Evolutionary conservation across 1,140 invertebrate genomes (phyloP), one percentile per base, ranked within the genome.

Genomic region (Pseudomyrmex gracilis): DNA sequence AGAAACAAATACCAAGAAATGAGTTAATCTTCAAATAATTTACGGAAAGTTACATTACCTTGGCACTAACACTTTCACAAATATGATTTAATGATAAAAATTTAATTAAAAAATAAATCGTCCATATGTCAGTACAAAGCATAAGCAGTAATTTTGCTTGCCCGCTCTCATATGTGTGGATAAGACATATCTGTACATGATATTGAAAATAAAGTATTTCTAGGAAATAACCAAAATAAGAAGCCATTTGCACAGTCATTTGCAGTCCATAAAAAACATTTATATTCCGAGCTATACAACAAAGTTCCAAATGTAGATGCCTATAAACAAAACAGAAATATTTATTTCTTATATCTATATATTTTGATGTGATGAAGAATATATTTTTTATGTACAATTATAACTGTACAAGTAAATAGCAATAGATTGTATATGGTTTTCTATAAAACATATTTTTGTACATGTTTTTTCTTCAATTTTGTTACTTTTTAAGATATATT

Each of bases 261-360:
- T 76, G 73, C 4, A 47, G 47, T 9, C 47, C 73, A 4, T 63
- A 74, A 20, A 74, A 74, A 2, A 22, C 12, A 4, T 74, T 74
- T n/a, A n/a, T n/a, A n/a, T n/a, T n/a, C n/a, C n/a, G n/a, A n/a
- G n/a, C n/a, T n/a, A n/a, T n/a, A n/a, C 22, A 17, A 55, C 73
- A 74, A 22, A 74, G 58, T 10, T 74, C 73, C 20, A 12, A 63
- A 51, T 74, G 73, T 22, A 74, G 57, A 24, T 74, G 73, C 57
- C 73, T 74, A n/a, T n/a, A n/a, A n/a, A n/a, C n/a, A 17, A n/a
- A 74, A 17, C 10, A 74, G 63, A 13, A 2, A 70, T 3, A 68
- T 68, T 10, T 17, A 51, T 51, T 22, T 9, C 3, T 9, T 47
- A 9, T n/a, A n/a, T n/a, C n/a, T 4, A 47, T 47, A 47, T 47